phyloP scores from a whole-genome alignment of 2,888 invertebrate genomes.

The Pseudococcus jackbeardsleyi region DNA sequence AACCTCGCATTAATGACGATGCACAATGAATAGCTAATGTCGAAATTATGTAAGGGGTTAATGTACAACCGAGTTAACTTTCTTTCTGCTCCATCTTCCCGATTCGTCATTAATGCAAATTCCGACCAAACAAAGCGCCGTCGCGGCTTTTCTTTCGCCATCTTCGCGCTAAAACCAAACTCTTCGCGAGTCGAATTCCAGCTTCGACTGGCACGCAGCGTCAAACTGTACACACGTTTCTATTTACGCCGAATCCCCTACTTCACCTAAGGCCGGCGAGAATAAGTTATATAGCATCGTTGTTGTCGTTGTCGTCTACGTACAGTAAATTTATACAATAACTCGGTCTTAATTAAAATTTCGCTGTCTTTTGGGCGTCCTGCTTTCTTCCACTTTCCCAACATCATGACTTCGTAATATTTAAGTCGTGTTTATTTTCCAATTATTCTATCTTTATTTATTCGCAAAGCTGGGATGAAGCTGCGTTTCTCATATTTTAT shows the following conservation, averaged over 20 bases:
- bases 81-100: constrained; percentile 52
- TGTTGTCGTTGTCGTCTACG: neutral
- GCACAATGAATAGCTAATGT: constrained; percentile 62
- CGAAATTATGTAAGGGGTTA: constrained; percentile 61
- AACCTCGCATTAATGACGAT: constrained; percentile 52
- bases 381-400: neutral
- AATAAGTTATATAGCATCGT: neutral
- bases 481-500: too few relatives aligned
- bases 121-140: constrained; percentile 45
- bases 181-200: neutral
- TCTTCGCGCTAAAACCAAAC: neutral
- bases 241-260: neutral
- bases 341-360: constrained; percentile 55
- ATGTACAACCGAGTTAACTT: constrained; percentile 58
- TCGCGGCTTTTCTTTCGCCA: neutral
- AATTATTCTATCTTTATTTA: constrained; percentile 30
- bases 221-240: constrained; percentile 21
- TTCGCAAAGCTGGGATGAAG: neutral
- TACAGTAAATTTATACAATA: constrained; percentile 51
- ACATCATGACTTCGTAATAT: neutral
- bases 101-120: constrained; percentile 63
- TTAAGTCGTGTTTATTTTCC: constrained; percentile 49
- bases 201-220: neutral
- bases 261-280: neutral
- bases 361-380: neutral